Evolutionary conservation across 2,888 invertebrate species (phyloP).

Genomic region (Conomelus anceps): DNA sequence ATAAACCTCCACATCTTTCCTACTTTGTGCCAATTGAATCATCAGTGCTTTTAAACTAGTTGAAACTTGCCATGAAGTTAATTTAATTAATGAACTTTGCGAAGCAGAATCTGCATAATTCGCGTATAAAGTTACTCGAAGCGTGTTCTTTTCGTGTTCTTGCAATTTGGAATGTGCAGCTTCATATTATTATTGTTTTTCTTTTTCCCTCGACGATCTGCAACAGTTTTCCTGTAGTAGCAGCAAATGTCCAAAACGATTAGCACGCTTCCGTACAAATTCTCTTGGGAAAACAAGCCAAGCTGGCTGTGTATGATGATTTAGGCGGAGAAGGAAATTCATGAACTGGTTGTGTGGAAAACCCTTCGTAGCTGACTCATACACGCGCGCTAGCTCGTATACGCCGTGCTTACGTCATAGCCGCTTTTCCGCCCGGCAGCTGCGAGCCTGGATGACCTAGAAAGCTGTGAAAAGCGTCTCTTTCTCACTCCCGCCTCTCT

Average conservation of each 20-base stretch:
- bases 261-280: not conserved
- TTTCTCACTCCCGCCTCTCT: constrained; percentile 5
- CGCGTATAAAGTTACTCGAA: too few species aligned
- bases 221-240: not conserved
- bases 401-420: not conserved
- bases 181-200: not conserved
- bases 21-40: too few species aligned
- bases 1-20: too few species aligned
- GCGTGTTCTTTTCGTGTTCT: too few species aligned
- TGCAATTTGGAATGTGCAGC: too few species aligned
- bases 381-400: not conserved
- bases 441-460: not conserved
- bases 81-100: too few species aligned
- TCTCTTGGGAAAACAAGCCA: not conserved
- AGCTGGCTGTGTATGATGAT: not conserved
- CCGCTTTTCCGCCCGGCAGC: not conserved
- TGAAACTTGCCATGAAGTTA: too few species aligned
- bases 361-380: not conserved
- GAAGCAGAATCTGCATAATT: too few species aligned
- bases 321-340: not conserved
- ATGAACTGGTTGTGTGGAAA: not conserved
- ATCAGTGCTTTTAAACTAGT: too few species aligned
- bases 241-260: not conserved
- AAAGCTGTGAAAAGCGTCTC: not conserved
- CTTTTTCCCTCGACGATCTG: not conserved